phyloP scores from a whole-genome alignment of 1,140 invertebrate genomes.

The Drosophila sp. region DNA sequence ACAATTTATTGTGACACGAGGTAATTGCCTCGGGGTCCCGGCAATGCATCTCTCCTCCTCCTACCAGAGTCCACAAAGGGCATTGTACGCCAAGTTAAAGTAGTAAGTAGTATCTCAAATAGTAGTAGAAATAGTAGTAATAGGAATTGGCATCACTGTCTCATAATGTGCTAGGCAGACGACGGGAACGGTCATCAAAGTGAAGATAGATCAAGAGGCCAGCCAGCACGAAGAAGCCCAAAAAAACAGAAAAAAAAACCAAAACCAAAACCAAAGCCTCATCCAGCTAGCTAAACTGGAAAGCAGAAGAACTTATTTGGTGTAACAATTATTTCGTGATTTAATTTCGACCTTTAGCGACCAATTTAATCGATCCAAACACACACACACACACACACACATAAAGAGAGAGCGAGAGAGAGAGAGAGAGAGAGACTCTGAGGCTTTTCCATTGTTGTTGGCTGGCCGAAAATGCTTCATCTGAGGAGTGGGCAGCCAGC shows the following conservation, averaged over 20 bases:
- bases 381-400: slow-evolving; percentile 11
- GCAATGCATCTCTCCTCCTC: slow-evolving; percentile 25
- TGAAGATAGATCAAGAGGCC: slow-evolving; percentile 56
- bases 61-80: slow-evolving; percentile 30
- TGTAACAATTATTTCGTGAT: slow-evolving; percentile 82
- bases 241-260: too few species aligned
- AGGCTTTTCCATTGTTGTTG: slow-evolving; percentile 58
- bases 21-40: slow-evolving; percentile 66
- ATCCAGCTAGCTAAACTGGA: slow-evolving; percentile 16
- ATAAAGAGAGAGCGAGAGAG: background rate
- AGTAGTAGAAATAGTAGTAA: background rate
- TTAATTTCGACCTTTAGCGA: slow-evolving; percentile 82
- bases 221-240: slow-evolving; percentile 15
- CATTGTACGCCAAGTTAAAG: slow-evolving; percentile 35
- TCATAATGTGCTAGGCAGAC: slow-evolving; percentile 19
- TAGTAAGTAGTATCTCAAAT: background rate
- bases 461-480: slow-evolving; percentile 51
- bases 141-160: slow-evolving; percentile 12
- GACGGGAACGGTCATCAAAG: slow-evolving; percentile 51
- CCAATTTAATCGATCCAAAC: slow-evolving; percentile 77
- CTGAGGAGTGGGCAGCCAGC: slow-evolving; percentile 19
- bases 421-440: slow-evolving; percentile 1
- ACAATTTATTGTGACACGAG: slow-evolving; percentile 78
- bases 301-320: slow-evolving; percentile 73
- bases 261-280: slow-evolving; percentile 16